Base-by-base conservation (phyloP, 1,140 invertebrate genomes). In the Sminthurides bifidus region DNA sequence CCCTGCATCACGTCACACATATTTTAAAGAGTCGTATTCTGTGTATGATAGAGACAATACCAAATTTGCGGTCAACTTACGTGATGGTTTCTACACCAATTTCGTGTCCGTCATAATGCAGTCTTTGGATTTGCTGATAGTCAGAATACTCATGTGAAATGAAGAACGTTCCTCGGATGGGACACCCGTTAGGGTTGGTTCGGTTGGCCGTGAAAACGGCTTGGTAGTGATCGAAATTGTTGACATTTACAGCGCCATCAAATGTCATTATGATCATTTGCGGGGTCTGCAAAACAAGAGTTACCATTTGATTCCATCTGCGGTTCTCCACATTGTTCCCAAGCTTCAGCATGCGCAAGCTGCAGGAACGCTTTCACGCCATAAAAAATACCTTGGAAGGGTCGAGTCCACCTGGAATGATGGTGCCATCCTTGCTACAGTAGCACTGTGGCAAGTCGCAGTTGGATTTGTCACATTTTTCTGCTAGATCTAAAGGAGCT, bases 201-300 rank as follows among this genome's bases (percentile, higher is more conserved):
- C 84, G 73, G 65, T 83, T 82, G 49, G 79, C 79, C 60, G 79
- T 78, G 67, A 92, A 88, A 40, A 92, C 82, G 72, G 84, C 83
- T 68, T 81, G 81, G 72, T 93, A 93, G 63, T 87, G 81, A 64
- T 90, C 83, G 69, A 81, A 89, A 69, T 93, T 94, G 67, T 92
- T 89, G 17, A 87, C 77, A 71, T 94, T 96, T 46, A 95, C 78
- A 8, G 88, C 88, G 31, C 90, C 91, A 69, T 93, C 90, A 69
- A 96, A 92, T 24, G 90, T 93, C 54, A 94, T 70, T 10, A 93
- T 73, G 56, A 96, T 86, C 77, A 95, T 91, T 79, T 94, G 91
- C 2, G 92, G 91, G 3, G 84, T 85, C 83, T 93, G 71, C 0
- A 77, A 77, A 67, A 33, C 55, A 58, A 50, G 43, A 26, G 43